Base-by-base conservation (phyloP, 2,797 vertebrate genomes). In the Chanos chanos region DNA sequence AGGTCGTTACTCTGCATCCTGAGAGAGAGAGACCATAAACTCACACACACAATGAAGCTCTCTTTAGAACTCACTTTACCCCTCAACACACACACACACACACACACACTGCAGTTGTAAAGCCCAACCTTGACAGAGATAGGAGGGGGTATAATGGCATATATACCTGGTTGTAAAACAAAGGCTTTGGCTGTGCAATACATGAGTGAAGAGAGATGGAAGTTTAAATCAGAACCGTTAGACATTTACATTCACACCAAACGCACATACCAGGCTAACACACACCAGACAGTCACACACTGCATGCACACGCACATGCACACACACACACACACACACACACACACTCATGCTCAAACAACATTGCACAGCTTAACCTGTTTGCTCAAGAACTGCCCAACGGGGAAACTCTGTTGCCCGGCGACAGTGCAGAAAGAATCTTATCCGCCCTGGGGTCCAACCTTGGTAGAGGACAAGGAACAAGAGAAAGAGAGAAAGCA, bases 101-200 rank as follows among this genome's bases (percentile, higher is more conserved):
- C 82, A 62, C 62, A 75, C 70, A 78, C 59, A 84, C 75, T 81
- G 83, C 77, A 83, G 19, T 25, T 22, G 22, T 88, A 87, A 89
- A 87, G 83, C 86, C 88, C 81, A 86, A 87, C 86, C 85, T 89
- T 88, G 86, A 85, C 71, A 48, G 72, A 77, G 76, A 67, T 24
- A 18, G 13, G 19, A 12, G 19, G 5, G 15, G 40, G 41, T 18
- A 21, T 13, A 5, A 36, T 15, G 44, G 3, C n/a, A n/a, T n/a
- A 16, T 4, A 8, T 12, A n/a, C 19, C 8, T 1, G 8, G 21
- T 16, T 37, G 37, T 41, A 24, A 19, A 50, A 25, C 37, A 43
- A 55, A 36, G 51, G 36, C 21, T 24, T 31, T 30, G 19, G 4
- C 9, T 22, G 8, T 39, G 24, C 34, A 16, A 12, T 59, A 49